phyloP scores from a whole-genome alignment of 2,888 invertebrate species.

The Thysanoteuthis rhombus region DNA sequence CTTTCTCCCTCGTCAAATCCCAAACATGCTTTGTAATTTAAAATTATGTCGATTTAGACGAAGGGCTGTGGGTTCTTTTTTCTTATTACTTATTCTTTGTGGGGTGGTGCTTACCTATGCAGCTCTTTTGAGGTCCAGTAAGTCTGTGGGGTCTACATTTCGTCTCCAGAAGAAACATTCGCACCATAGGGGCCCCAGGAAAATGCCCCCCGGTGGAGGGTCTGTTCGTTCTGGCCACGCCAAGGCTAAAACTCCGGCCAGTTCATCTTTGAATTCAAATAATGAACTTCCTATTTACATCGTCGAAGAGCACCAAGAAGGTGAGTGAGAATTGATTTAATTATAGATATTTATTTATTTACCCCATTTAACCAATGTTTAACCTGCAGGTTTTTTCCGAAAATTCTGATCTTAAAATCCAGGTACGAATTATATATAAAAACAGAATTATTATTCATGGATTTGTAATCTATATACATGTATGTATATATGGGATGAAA shows the following conservation, averaged over 20 bases:
- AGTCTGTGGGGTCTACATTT: neutral
- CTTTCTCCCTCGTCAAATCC: neutral
- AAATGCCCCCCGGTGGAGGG: neutral
- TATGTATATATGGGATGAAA: no score
- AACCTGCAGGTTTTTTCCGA: no score
- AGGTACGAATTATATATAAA: no score
- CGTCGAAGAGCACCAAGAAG: constrained; percentile 31
- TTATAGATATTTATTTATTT: no score
- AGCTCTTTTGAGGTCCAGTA: constrained; percentile 20
- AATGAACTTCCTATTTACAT: constrained; percentile 23
- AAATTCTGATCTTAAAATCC: no score
- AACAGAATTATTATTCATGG: no score
- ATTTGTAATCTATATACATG: no score
- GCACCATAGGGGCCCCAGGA: neutral
- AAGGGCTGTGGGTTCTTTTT: constrained; percentile 22
- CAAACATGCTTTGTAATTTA: neutral
- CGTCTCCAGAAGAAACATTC: constrained; percentile 27
- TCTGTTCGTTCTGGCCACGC: neutral
- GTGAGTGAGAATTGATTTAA: neutral
- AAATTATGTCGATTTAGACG: neutral
- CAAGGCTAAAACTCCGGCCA: neutral
- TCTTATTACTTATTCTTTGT: neutral
- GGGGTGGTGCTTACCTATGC: constrained; percentile 17
- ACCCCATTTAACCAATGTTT: no score
- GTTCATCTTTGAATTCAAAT: neutral